A percentile compares a stretch with the other conserved stretches of the same genome.
Evolutionary conservation across 2,888 invertebrate genomes (phyloP).

Genomic region (Lycia hirtaria): DNA sequence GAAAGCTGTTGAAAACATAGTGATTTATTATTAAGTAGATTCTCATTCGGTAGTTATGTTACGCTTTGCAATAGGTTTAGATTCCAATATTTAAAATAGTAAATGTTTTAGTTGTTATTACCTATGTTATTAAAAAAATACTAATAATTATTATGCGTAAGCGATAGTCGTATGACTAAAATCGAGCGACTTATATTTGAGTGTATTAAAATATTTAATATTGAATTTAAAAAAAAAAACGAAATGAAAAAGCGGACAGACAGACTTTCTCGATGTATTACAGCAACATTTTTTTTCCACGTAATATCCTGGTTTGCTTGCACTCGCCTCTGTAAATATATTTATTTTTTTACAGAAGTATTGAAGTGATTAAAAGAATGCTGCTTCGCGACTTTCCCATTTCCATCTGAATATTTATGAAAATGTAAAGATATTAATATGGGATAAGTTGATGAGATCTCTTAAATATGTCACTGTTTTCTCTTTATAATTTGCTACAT

Average conservation of each 20-base stretch:
- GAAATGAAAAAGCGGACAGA: constrained; percentile 60
- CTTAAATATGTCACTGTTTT: background rate
- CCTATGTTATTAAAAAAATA: constrained; percentile 52
- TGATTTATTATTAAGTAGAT: constrained; percentile 72
- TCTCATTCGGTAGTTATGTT: constrained; percentile 74
- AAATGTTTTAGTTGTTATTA: constrained; percentile 66
- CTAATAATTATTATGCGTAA: constrained; percentile 47
- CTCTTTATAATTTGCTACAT: background rate
- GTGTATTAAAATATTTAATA: constrained; percentile 66
- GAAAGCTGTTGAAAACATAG: constrained; percentile 64
- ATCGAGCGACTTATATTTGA: constrained; percentile 59
- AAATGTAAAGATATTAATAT: constrained; percentile 16
- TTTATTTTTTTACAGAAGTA: constrained; percentile 66
- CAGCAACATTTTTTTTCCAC: constrained; percentile 44
- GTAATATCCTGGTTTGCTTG: constrained; percentile 13
- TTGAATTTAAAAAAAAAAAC: constrained; percentile 55
- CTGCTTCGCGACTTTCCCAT: constrained; percentile 37
- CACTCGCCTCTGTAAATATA: constrained; percentile 75
- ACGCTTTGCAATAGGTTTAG: constrained; percentile 74
- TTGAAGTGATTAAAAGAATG: constrained; percentile 56
- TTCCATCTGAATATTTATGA: constrained; percentile 18
- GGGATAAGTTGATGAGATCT: constrained; percentile 13
- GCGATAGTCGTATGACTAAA: constrained; percentile 48
- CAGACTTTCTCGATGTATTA: constrained; percentile 53
- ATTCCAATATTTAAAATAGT: constrained; percentile 63